Base-by-base conservation (phyloP, 53 echinoderm and acorn worm species). In the Patiria pectinifera region DNA sequence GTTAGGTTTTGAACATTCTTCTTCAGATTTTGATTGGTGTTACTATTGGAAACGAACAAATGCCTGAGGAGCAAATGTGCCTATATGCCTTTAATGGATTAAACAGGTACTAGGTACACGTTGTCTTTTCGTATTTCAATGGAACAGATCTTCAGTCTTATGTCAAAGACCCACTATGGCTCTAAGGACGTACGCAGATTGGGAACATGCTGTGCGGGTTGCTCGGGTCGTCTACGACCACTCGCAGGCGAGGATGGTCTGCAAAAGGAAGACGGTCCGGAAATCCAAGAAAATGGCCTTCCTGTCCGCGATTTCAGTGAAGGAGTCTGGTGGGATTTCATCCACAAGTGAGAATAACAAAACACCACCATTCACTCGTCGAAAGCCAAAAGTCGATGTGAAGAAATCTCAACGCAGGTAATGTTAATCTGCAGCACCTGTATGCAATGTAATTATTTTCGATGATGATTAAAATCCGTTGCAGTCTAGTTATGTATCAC, bases 221-320 rank as follows among this genome's bases (percentile, higher is more conserved):
- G 88, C 88, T 3, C 77, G 80, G 62, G 78, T 78, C 60, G 62
- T 26, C 21, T 88, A 44, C 62, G 45, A 88, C 26, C 88, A 88
- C 47, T 79, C 88, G 4, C 45, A n/a, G 63, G 88, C 88, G n/a
- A 60, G 21, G 79, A 78, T 88, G 44, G 88, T 78, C 35, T 26
- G 44, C 35, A 60, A 61, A 61, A 62, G 11, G 26, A 88, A 61
- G 24, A 78, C 14, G 78, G 78, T 79, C 15, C 59, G 63, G 44
- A 62, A 60, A 45, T 88, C 88, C 12, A 88, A 47, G 80, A 78
- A 88, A 48, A 88, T 62, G 78, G 88, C 88, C 15, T 88, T 78
- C 60, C 88, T 88, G 43, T 88, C 88, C 10, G 62, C 62, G 14
- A 58, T 88, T 59, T 61, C 88, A 88, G 18, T 4, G 19, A 44